Evolutionary conservation across 35 echinoderm and acorn worm genomes (phyloP).

Genomic region (Apostichopus californicus): DNA sequence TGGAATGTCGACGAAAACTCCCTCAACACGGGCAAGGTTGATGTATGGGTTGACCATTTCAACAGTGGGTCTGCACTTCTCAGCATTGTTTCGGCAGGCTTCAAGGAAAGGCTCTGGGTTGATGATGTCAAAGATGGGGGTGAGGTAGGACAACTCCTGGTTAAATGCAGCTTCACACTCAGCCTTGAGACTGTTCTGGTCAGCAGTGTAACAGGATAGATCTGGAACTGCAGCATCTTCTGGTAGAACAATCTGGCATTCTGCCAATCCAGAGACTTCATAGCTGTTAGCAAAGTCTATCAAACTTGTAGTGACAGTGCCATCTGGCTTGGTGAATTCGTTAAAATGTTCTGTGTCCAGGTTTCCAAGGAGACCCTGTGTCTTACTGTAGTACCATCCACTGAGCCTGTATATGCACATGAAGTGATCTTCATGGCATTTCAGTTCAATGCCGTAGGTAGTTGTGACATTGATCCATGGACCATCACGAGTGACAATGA

Average conservation of each 20-base stretch:
- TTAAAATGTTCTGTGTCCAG: constrained; percentile 65
- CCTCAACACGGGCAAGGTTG: constrained; percentile 46
- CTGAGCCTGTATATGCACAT: constrained; percentile 80
- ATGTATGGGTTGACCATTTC: constrained; percentile 51
- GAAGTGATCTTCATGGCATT: constrained; percentile 66
- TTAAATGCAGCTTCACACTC: constrained; percentile 66
- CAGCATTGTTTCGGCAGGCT: constrained; percentile 34
- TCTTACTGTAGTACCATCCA: constrained; percentile 93
- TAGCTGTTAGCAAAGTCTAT: constrained; percentile 74
- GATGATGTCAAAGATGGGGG: constrained; percentile 60
- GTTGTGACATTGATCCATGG: constrained; percentile 89
- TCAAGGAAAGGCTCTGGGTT: constrained; percentile 50
- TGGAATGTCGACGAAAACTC: constrained; percentile 30
- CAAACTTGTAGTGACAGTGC: constrained; percentile 56
- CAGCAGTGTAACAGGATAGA: constrained; percentile 1
- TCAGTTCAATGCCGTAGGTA: constrained; percentile 68
- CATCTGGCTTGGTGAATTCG: constrained; percentile 72
- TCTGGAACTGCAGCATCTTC: neutral
- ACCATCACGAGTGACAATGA: constrained; percentile 66
- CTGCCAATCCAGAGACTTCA: constrained; percentile 62
- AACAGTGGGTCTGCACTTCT: constrained; percentile 22
- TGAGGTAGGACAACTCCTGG: constrained; percentile 53
- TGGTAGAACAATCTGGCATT: constrained; percentile 27
- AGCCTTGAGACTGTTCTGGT: neutral
- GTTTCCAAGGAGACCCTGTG: constrained; percentile 91